Percentiles rank a stretch among this genome's conserved stretches.
These are phyloP conservation scores for Cossypha heuglini DNA, from an alignment of 2,797 vertebrate genomes.

Conservation along the genomic window DNA sequence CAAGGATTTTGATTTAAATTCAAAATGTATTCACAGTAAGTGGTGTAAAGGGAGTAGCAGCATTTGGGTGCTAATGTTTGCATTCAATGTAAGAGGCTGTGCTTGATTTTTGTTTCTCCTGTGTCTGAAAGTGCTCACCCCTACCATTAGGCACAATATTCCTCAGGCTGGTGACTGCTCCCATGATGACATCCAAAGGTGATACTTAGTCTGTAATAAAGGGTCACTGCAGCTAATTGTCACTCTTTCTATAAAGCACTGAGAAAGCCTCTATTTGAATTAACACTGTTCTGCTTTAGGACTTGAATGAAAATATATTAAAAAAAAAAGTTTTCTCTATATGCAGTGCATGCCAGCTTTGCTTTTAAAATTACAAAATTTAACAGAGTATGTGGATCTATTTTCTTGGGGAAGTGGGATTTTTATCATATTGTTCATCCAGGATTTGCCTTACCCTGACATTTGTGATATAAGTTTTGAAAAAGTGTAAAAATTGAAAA, in stretches of 20 bases:
- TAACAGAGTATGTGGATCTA: constrained; percentile 80
- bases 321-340: constrained; percentile 65
- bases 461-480: constrained; percentile 77
- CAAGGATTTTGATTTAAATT: not conserved
- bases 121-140: constrained; percentile 11
- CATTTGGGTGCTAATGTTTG: not conserved
- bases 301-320: constrained; percentile 55
- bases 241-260: constrained; percentile 69
- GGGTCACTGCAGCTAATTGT: constrained; percentile 64
- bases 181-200: constrained; percentile 43
- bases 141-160: not conserved
- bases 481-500: constrained; percentile 16
- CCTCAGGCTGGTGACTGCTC: constrained; percentile 47
- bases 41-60: not conserved
- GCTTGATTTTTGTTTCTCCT: not conserved
- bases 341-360: constrained; percentile 85
- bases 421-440: constrained; percentile 82
- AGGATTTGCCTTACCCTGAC: constrained; percentile 93
- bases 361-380: constrained; percentile 81
- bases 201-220: constrained; percentile 33
- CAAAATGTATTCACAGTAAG: not conserved
- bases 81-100: not conserved
- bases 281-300: constrained; percentile 79
- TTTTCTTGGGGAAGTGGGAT: constrained; percentile 83
- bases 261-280: constrained; percentile 74